Evolutionary conservation across 2,797 vertebrate genomes (phyloP).

Genomic region (Enteromius fasciolatus): DNA sequence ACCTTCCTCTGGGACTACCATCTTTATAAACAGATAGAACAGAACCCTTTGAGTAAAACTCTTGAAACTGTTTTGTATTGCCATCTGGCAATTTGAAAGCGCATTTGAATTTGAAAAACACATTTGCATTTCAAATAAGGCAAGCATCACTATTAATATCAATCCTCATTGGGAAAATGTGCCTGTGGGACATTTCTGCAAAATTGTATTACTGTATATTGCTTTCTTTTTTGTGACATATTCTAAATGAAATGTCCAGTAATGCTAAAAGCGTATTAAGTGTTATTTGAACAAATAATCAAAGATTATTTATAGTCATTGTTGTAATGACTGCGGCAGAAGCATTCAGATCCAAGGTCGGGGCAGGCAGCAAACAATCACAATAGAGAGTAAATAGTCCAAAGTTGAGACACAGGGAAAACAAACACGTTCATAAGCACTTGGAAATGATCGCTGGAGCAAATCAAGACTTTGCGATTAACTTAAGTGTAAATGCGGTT

Average conservation of each 20-base stretch:
- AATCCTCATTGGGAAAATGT: neutral
- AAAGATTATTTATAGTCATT: too few relatives aligned
- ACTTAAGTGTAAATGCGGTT: too few relatives aligned
- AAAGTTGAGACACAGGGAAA: too few relatives aligned
- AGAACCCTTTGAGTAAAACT: neutral
- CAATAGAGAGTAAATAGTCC: too few relatives aligned
- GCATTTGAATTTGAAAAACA: constrained; percentile 33
- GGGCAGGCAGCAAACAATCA: too few relatives aligned
- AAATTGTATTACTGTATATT: neutral
- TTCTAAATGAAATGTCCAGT: neutral
- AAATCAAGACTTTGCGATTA: too few relatives aligned
- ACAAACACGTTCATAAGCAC: too few relatives aligned
- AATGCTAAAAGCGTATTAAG: neutral
- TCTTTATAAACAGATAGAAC: neutral
- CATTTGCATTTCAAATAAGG: constrained; percentile 44
- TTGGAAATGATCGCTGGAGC: too few relatives aligned
- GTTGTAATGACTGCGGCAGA: too few relatives aligned
- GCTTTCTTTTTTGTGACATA: neutral
- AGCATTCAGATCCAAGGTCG: too few relatives aligned
- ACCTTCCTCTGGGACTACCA: neutral
- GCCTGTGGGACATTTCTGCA: neutral
- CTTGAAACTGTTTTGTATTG: constrained; percentile 5
- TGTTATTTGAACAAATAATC: neutral
- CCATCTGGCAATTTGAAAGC: constrained; percentile 33
- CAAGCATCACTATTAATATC: constrained; percentile 1